These are phyloP conservation scores for Sitodiplosis mosellana DNA, from an alignment of 1,140 invertebrate genomes.

Conservation along the genomic window DNA sequence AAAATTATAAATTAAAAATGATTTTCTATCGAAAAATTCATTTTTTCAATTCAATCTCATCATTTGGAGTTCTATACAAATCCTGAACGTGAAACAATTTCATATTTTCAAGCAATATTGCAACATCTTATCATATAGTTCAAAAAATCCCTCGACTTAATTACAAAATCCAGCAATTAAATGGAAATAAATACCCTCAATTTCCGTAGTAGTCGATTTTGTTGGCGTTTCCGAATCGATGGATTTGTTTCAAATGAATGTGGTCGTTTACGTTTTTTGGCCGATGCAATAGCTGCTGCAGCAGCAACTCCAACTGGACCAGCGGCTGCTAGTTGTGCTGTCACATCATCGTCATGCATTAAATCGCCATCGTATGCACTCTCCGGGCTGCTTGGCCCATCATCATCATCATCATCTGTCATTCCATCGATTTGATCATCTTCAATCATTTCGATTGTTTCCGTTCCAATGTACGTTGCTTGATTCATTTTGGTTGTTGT, in stretches of 20 bases:
- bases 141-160: no score
- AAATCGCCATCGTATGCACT: slow-evolving; percentile 58
- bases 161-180: no score
- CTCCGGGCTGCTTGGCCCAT: slow-evolving; percentile 46
- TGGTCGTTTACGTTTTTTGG: slow-evolving; percentile 85
- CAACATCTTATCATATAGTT: no score
- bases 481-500: neutral
- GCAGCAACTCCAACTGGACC: slow-evolving; percentile 93
- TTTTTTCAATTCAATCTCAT: no score
- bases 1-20: neutral
- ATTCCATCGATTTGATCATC: slow-evolving; percentile 40
- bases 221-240: slow-evolving; percentile 86
- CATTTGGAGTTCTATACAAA: no score
- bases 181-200: slow-evolving; percentile 49
- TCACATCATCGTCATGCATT: slow-evolving; percentile 77
- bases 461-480: neutral
- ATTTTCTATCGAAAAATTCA: slow-evolving; percentile 5
- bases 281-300: slow-evolving; percentile 88
- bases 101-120: no score
- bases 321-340: slow-evolving; percentile 85
- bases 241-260: slow-evolving; percentile 98
- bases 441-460: slow-evolving; percentile 30
- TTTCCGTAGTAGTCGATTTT: slow-evolving; percentile 80
- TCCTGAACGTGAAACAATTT: no score
- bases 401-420: slow-evolving; percentile 63